Evolutionary conservation across 1,140 invertebrate genomes (phyloP), one percentile per base, ranked within the genome.

Genomic region (Belonocnema kinseyi): DNA sequence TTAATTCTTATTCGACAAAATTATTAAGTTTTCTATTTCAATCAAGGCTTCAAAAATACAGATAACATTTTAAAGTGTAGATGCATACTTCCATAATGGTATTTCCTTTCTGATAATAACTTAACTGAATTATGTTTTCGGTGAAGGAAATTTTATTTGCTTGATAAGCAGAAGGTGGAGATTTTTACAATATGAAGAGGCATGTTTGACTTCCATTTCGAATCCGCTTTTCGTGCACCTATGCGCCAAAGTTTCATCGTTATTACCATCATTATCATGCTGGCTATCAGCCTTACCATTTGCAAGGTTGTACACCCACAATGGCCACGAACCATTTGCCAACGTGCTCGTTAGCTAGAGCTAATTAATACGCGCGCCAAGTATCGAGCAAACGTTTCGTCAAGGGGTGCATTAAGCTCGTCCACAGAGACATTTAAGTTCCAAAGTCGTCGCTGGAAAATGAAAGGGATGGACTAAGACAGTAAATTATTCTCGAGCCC

Each of bases 241-340:
- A 58, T 53, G 73, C 46, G 71, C 80, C 73, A 61, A 79, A 79
- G 56, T 77, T 81, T 79, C 74, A 79, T 81, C 76, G 66, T 81
- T 81, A 79, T 81, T 79, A 77, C 78, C 75, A 74, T 79, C 80
- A 82, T 85, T 86, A 87, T 87, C 78, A 74, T 82, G 77, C 72
- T 73, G 82, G 77, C 80, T 83, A 87, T 85, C 86, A 86, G 80
- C 83, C 80, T 85, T 86, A 85, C 80, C 78, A 85, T 86, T 87
- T 82, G 77, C 84, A 85, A 85, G 80, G 85, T 78, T 50, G 74
- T 46, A n/a, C 61, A 33, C 33, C 78, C 77, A 71, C 75, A 73
- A 66, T 71, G 76, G 77, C 81, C 84, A 86, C 85, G 82, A 87
- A 81, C 78, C 83, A 83, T 84, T 87, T 85, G 79, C 66, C 79